phyloP scores from a whole-genome alignment of 64 coral and sea anemone genomes.

The Actinia tenebrosa region DNA sequence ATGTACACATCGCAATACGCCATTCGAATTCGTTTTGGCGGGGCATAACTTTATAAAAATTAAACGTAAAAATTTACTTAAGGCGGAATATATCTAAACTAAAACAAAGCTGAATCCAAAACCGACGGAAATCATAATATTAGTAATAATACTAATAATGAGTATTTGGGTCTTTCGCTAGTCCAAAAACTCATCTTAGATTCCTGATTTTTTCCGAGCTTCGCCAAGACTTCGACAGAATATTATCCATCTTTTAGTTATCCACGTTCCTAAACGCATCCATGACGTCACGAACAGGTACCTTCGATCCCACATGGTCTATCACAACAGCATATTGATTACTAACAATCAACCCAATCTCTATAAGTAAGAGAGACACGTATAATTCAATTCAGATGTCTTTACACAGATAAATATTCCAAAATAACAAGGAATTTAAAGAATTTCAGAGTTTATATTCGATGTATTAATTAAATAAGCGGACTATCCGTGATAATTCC shows the following conservation, averaged over 20 bases:
- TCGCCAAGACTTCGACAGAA: neutral
- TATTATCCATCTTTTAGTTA: neutral
- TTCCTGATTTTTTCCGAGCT: no score
- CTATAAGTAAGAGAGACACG: neutral
- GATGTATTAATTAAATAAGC: constrained; percentile 25
- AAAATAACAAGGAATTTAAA: constrained; percentile 22
- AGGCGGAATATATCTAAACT: no score
- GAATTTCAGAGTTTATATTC: constrained; percentile 25
- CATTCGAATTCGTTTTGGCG: no score
- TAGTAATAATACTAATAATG: no score
- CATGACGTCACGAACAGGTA: neutral
- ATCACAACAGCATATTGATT: neutral
- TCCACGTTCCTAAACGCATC: neutral
- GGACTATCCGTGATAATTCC: constrained; percentile 8
- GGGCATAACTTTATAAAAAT: no score
- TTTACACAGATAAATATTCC: neutral
- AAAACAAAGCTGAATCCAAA: no score
- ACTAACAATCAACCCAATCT: neutral
- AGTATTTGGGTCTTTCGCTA: no score
- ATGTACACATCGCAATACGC: neutral
- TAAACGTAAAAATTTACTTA: no score
- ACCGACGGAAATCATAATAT: no score
- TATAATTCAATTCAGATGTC: constrained; percentile 10
- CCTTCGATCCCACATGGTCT: constrained; percentile 9
- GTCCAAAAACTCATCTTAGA: no score